Conservation (phyloP, 2,797 vertebrate species). For the Rallus crepitans region DNA sequence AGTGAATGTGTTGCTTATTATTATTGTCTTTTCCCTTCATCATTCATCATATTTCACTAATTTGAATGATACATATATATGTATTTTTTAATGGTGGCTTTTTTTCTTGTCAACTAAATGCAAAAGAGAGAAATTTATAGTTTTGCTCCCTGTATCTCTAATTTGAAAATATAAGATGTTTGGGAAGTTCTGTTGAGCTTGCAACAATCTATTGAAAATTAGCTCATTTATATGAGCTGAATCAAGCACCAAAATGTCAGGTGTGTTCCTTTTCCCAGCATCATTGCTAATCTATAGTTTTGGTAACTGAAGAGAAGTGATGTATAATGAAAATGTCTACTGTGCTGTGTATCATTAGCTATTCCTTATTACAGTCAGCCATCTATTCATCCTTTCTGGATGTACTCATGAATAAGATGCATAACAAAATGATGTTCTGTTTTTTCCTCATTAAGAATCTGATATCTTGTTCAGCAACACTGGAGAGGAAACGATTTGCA, state of each 20-base stretch:
- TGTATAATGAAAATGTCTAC: slow-evolving; percentile 66
- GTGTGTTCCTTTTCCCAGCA: slow-evolving; percentile 42
- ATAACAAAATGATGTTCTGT: slow-evolving; percentile 71
- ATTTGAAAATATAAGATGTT: slow-evolving; percentile 12
- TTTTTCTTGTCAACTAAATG: not conserved
- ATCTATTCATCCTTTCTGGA: slow-evolving; percentile 71
- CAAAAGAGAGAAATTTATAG: not conserved
- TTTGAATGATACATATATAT: not conserved
- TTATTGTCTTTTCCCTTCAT: not conserved
- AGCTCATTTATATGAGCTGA: slow-evolving; percentile 54
- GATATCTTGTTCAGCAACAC: slow-evolving; percentile 60
- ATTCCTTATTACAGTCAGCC: slow-evolving; percentile 73
- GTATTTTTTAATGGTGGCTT: not conserved
- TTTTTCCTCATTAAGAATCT: slow-evolving; percentile 64
- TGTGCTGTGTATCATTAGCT: slow-evolving; percentile 57
- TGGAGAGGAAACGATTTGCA: slow-evolving; percentile 55
- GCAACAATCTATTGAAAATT: slow-evolving; percentile 30
- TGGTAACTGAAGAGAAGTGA: slow-evolving; percentile 47
- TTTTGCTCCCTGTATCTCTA: not conserved
- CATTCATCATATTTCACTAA: not conserved
- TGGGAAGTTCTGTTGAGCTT: slow-evolving; percentile 42
- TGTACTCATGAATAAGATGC: slow-evolving; percentile 63
- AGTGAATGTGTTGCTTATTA: not conserved
- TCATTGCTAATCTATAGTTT: slow-evolving; percentile 28
- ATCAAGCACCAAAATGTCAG: slow-evolving; percentile 49